phyloP scores from a whole-genome alignment of 1,140 invertebrate species.

The Pomacea maculata region DNA sequence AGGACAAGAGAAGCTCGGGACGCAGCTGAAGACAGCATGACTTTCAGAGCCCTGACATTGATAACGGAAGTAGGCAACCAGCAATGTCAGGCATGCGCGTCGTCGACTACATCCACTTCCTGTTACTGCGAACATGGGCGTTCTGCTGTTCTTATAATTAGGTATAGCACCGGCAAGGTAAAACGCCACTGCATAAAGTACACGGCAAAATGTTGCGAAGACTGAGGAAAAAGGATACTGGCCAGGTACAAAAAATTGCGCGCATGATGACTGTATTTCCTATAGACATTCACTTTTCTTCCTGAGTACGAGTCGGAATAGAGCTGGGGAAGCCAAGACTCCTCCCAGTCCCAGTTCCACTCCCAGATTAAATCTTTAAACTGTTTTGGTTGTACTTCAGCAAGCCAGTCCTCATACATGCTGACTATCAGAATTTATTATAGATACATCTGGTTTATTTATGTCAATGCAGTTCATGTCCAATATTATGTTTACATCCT shows the following conservation, averaged over 20 bases:
- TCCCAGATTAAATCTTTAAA: too few relatives aligned
- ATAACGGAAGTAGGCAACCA: slow-evolving; percentile 16
- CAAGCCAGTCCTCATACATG: too few relatives aligned
- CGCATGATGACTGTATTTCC: not conserved
- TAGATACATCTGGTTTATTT: too few relatives aligned
- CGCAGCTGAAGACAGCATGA: slow-evolving; percentile 28
- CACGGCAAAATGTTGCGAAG: slow-evolving; percentile 9
- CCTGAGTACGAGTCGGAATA: too few relatives aligned
- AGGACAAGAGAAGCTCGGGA: slow-evolving; percentile 21
- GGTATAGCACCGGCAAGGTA: not conserved
- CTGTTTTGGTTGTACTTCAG: too few relatives aligned
- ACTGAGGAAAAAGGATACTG: slow-evolving; percentile 15
- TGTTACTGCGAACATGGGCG: slow-evolving; percentile 17
- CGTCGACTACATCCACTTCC: not conserved
- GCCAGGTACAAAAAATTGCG: not conserved
- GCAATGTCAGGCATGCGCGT: slow-evolving; percentile 12
- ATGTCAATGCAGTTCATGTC: too few relatives aligned
- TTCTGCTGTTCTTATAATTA: slow-evolving; percentile 13
- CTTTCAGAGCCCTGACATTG: slow-evolving; percentile 26
- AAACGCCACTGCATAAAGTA: too few relatives aligned
- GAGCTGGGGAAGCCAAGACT: too few relatives aligned
- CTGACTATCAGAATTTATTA: too few relatives aligned
- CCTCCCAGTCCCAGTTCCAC: too few relatives aligned
- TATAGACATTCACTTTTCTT: not conserved
- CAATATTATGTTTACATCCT: too few relatives aligned